phyloP scores from a whole-genome alignment of 2,888 invertebrate species.

The Drosophila flavopinicola region DNA sequence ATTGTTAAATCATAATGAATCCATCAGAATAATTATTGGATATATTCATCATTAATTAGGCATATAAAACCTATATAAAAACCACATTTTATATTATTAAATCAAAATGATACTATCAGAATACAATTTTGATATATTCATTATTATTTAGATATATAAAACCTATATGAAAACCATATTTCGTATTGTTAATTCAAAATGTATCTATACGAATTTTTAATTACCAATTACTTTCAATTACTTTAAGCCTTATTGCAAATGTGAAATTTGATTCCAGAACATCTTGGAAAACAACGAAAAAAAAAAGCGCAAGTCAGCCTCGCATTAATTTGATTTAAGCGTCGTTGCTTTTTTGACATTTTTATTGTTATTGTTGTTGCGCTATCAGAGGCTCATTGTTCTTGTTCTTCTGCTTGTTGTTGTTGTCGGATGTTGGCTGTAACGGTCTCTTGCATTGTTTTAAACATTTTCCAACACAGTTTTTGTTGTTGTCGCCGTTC shows the following conservation, averaged over 20 bases:
- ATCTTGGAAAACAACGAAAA: slow-evolving; percentile 9
- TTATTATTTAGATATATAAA: too few relatives aligned
- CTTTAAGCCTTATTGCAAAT: not conserved
- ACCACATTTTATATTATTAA: too few relatives aligned
- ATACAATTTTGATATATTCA: too few relatives aligned
- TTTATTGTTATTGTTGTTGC: slow-evolving; percentile 78
- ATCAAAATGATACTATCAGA: too few relatives aligned
- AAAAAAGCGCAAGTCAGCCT: slow-evolving; percentile 31
- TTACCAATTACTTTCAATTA: not conserved
- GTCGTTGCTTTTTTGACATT: slow-evolving; percentile 77
- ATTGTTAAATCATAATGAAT: too few relatives aligned
- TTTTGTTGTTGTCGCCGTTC: slow-evolving; percentile 12
- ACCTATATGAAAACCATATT: too few relatives aligned
- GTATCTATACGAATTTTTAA: too few relatives aligned
- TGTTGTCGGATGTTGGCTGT: too few relatives aligned
- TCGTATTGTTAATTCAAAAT: too few relatives aligned
- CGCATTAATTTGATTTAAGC: slow-evolving; percentile 80
- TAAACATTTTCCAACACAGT: slow-evolving; percentile 73
- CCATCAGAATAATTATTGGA: too few relatives aligned
- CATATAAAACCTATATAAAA: too few relatives aligned
- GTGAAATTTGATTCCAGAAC: slow-evolving; percentile 31
- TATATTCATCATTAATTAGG: too few relatives aligned
- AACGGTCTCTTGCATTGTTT: slow-evolving; percentile 69
- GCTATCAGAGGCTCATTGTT: slow-evolving; percentile 53
- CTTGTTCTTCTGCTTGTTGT: slow-evolving; percentile 22